These are phyloP conservation scores for Lasioglossum leucozonium DNA, from an alignment of 2,888 invertebrate species.

Conservation along the genomic window DNA sequence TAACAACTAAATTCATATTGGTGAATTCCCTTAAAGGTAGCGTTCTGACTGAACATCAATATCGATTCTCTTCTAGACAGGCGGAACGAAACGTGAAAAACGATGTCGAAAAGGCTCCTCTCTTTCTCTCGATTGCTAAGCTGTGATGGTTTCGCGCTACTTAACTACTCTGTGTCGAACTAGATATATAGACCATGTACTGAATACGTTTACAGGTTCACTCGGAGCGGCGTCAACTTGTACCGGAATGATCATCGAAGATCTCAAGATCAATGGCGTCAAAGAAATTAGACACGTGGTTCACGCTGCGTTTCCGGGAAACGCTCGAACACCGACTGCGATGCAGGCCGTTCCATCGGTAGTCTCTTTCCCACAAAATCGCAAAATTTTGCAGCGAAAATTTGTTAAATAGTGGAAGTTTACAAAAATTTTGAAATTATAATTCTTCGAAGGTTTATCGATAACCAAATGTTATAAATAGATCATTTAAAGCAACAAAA, in stretches of 20 bases:
- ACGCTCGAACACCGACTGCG: background rate
- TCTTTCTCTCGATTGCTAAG: conserved; percentile 42
- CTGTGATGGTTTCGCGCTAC: conserved; percentile 72
- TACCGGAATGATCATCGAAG: conserved; percentile 26
- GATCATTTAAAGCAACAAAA: background rate
- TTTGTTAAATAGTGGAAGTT: background rate
- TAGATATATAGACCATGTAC: conserved; percentile 81
- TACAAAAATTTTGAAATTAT: background rate
- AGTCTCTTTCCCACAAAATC: background rate
- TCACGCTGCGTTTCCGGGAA: background rate
- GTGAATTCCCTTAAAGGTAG: conserved; percentile 13
- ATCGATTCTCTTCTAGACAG: conserved; percentile 12
- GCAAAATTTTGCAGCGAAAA: background rate
- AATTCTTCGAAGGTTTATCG: background rate
- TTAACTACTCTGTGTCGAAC: conserved; percentile 77
- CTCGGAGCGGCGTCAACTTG: conserved; percentile 27
- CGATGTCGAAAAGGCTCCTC: conserved; percentile 15
- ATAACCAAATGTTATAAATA: background rate
- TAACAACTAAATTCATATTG: background rate
- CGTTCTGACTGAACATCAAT: background rate
- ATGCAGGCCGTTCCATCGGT: background rate
- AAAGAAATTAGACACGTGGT: conserved; percentile 6
- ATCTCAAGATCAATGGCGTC: conserved; percentile 6
- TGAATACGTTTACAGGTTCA: conserved; percentile 81
- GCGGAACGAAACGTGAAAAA: conserved; percentile 23